A percentile compares a stretch with the other conserved stretches of the same genome.
Conservation (phyloP, 1,140 invertebrate genomes). For the Periplaneta americana region DNA sequence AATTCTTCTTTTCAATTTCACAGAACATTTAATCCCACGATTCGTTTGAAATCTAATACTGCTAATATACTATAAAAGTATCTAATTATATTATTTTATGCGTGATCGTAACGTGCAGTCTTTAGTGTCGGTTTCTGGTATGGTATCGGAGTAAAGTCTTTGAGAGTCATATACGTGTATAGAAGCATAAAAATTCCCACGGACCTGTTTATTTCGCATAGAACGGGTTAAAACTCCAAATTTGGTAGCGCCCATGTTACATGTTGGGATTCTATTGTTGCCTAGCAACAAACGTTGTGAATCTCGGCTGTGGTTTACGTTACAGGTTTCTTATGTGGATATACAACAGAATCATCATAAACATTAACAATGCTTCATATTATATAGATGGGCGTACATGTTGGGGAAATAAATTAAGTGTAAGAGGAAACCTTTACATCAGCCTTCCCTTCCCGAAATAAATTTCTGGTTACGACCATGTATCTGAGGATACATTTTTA, state of each 20-base stretch:
- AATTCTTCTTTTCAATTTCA: no score
- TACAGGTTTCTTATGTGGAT: not conserved
- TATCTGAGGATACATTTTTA: not conserved
- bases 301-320: not conserved
- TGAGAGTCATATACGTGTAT: no score
- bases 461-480: not conserved
- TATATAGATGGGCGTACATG: not conserved
- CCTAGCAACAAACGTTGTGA: not conserved
- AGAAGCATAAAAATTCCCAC: not conserved
- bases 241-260: not conserved
- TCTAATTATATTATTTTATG: no score
- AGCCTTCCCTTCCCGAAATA: not conserved
- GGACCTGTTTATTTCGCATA: not conserved
- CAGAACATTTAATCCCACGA: no score
- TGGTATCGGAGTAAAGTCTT: no score
- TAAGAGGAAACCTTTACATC: not conserved
- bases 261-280: no score
- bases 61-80: no score
- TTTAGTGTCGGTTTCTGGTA: no score
- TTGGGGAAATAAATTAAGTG: not conserved
- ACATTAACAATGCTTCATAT: not conserved
- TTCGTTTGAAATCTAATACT: no score
- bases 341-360: not conserved
- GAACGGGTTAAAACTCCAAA: not conserved
- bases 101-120: no score